These are phyloP conservation scores for Apamea crenata DNA, from an alignment of 2,888 invertebrate genomes.

Conservation along the genomic window DNA sequence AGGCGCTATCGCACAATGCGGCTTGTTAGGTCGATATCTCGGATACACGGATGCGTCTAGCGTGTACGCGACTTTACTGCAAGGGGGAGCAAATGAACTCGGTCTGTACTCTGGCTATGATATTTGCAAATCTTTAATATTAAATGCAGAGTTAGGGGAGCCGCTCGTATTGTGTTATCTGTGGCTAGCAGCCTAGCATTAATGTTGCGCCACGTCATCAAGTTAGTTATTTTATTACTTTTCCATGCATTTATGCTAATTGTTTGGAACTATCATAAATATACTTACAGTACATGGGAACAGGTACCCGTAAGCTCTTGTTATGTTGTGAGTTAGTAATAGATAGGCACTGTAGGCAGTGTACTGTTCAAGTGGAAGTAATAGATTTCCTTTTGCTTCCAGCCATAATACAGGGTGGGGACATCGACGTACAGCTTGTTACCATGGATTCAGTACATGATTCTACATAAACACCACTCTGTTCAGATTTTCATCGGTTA, in stretches of 20 bases:
- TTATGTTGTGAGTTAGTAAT: background rate
- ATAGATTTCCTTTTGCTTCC: background rate
- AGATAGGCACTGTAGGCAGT: background rate
- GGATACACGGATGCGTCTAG: slow-evolving; percentile 60
- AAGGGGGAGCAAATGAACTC: slow-evolving; percentile 76
- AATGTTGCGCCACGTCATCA: slow-evolving; percentile 56
- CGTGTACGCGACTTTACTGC: slow-evolving; percentile 73
- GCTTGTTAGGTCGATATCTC: slow-evolving; percentile 69
- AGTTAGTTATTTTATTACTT: slow-evolving; percentile 58
- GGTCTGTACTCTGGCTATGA: slow-evolving; percentile 68
- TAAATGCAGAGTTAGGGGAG: slow-evolving; percentile 80
- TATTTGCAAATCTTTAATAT: slow-evolving; percentile 86
- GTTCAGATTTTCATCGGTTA: background rate
- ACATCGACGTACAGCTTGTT: background rate
- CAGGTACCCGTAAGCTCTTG: background rate
- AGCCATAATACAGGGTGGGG: background rate
- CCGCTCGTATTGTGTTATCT: slow-evolving; percentile 78
- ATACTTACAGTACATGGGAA: background rate
- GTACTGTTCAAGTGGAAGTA: background rate
- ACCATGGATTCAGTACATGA: background rate
- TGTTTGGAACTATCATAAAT: slow-evolving; percentile 35
- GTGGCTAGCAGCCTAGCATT: slow-evolving; percentile 75
- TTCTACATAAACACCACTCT: background rate
- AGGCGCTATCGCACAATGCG: slow-evolving; percentile 66
- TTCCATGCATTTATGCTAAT: slow-evolving; percentile 52